Evolutionary conservation across 2,797 vertebrate species (phyloP).

Genomic region (Sphenodon punctatus): DNA sequence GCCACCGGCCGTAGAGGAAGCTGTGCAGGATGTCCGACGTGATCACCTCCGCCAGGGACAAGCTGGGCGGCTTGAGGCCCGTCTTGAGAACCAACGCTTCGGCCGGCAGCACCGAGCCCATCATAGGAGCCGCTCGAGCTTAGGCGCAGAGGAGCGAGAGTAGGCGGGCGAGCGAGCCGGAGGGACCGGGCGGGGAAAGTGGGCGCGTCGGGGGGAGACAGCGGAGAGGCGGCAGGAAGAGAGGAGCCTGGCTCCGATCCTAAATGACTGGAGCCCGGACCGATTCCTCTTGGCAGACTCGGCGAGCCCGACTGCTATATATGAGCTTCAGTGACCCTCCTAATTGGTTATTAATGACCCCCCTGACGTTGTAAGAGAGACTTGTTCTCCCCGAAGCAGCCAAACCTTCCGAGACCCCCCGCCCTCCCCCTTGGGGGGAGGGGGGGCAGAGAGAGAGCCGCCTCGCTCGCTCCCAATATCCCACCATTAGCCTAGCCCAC

Average conservation of each 20-base stretch:
- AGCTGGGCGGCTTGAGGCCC: constrained; percentile 86
- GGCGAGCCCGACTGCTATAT: constrained; percentile 84
- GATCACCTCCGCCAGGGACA: constrained; percentile 94
- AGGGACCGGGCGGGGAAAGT: background rate
- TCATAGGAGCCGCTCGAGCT: too few species aligned
- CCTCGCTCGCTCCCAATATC: background rate
- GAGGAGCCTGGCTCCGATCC: background rate
- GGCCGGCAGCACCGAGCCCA: constrained; percentile 94
- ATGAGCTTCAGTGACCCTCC: constrained; percentile 87
- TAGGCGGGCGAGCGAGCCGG: background rate
- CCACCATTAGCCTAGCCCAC: background rate
- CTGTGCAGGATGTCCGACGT: constrained; percentile 98
- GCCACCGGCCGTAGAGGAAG: constrained; percentile 96
- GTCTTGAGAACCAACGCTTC: constrained; percentile 90
- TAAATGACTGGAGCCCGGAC: constrained; percentile 19
- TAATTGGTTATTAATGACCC: constrained; percentile 99
- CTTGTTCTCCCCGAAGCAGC: constrained; percentile 71
- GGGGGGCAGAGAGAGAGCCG: background rate
- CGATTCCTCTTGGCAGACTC: constrained; percentile 63
- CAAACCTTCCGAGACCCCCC: constrained; percentile 44
- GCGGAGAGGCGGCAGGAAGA: background rate
- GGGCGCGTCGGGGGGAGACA: background rate
- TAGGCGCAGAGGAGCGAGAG: too few species aligned
- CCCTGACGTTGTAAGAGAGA: constrained; percentile 83
- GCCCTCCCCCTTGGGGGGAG: background rate